Evolutionary conservation across 2,113 vertebrate genomes (phyloP), one percentile per base, ranked within the genome.

Genomic region (rat (Rattus norvegicus)): DNA sequence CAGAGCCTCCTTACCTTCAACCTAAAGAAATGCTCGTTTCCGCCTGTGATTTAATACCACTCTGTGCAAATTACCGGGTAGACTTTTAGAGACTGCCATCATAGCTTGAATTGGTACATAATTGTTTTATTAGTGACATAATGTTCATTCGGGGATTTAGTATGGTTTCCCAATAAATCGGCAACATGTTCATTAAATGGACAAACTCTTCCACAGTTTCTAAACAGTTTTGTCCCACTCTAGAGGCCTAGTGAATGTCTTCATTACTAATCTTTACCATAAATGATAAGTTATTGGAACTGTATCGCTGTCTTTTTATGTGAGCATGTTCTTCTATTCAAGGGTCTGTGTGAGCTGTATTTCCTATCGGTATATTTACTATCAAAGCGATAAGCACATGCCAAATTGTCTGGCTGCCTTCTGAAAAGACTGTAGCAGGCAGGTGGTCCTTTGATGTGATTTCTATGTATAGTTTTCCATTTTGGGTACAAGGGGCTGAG

Each of bases 101-200:
- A 88, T 7, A 88, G 7, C 4, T n/a, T 59, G 5, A 5, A 26
- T 22, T 36, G 7, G 12, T 16, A 1, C 47, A 61, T 67, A 80
- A 63, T 59, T 72, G 89, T 93, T 77, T 97, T 47, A 67, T 20
- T 81, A 86, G 1, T 77, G 47, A 89, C 49, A 92, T 11, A 36
- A 81, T 24, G 4, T 43, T 33, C 20, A 86, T 89, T 93, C 61
- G 79, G 47, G 20, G 72, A 92, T 93, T 81, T 94, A 52, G 75
- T 88, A 43, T 93, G 33, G 76, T 13, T 89, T 96, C 7, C 14
- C 83, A 96, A 11, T 96, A 43, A 93, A 94, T 14, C 85, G 17
- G n/a, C 16, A 94, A 43, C 11, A 63, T 87, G 47, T 75, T 93
- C 83, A 59, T 33, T 94, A n/a, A 76, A 76, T 90, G 28, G 72